A percentile compares a stretch with the other conserved stretches of the same genome.
phyloP scores from a whole-genome alignment of 2,888 invertebrate genomes.

The Limnephilus marmoratus region DNA sequence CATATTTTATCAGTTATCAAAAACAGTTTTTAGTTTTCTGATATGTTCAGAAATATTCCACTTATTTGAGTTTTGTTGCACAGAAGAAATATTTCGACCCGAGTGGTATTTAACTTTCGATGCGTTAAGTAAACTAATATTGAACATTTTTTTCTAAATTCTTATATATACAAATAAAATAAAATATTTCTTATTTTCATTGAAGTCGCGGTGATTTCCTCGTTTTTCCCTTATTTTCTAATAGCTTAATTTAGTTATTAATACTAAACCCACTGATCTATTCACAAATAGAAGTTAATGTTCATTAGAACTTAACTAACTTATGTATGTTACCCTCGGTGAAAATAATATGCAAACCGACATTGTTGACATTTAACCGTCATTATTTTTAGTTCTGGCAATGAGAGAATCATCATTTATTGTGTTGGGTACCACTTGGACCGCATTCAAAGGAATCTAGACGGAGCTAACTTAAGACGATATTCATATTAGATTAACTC shows the following conservation, averaged over 20 bases:
- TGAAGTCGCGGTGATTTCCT: no score
- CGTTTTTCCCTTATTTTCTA: neutral
- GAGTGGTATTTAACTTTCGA: no score
- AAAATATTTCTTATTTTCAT: no score
- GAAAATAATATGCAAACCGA: neutral
- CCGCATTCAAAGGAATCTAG: constrained; percentile 16
- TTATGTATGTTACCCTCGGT: neutral
- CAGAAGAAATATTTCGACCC: no score
- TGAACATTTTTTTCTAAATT: no score
- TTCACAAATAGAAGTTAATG: neutral
- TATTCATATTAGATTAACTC: neutral
- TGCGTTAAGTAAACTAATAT: no score
- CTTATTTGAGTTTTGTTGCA: no score
- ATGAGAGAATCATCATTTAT: neutral
- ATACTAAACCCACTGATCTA: neutral
- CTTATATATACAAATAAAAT: no score
- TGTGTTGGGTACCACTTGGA: neutral
- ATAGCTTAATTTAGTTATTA: neutral
- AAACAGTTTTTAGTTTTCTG: no score
- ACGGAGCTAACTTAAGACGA: neutral
- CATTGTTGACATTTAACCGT: constrained; percentile 2
- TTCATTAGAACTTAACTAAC: neutral
- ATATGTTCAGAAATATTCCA: no score
- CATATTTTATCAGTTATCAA: no score
- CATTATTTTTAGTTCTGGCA: constrained; percentile 22